Evolutionary conservation across 2,113 vertebrate species (phyloP), one percentile per base, ranked within the genome.

Genomic region (Clarias macrocephalus): DNA sequence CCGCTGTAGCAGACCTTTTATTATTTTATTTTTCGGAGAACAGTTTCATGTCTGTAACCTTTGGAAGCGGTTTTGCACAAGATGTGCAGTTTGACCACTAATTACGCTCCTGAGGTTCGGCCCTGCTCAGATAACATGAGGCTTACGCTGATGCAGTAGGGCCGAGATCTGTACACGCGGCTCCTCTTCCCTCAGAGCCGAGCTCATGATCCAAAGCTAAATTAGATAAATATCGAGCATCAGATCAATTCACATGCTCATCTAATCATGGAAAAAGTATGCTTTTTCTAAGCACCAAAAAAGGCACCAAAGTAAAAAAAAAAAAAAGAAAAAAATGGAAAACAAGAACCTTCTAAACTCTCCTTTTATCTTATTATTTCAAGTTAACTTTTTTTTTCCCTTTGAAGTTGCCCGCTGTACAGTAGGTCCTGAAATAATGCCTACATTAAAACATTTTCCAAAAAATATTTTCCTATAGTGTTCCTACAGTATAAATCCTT

Each of bases 61-160:
- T 75, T 60, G 83, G 30, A 84, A 85, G 83, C 76, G 57, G 83
- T 75, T 60, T 25, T 21, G 16, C 12, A 5, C 30, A 23, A 5
- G 57, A n/a, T 28, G 70, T 33, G 60, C 72, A 63, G 70, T 42
- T 28, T 76, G 37, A 85, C 83, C 72, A 76, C 70, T 76, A 19
- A 63, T 85, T 59, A 59, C 2, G 19, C 25, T 42, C 16, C 57
- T 52, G 72, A 60, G 83, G 83, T 75, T 85, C 9, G 16, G 15
- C 28, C 33, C 54, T 33, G 18, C 48, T 70, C 6, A 33, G 3
- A 28, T n/a, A 75, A 85, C 68, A 73, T 75, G 30, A 57, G 60
- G 54, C 1, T n/a, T 25, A n/a, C 13, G 3, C 65, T 23, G 30
- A 59, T 60, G 21, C 4, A 18, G 12, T 13, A 18, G 12, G 30